Conservation (phyloP, 2,888 invertebrate species). For the Timandra comae region DNA sequence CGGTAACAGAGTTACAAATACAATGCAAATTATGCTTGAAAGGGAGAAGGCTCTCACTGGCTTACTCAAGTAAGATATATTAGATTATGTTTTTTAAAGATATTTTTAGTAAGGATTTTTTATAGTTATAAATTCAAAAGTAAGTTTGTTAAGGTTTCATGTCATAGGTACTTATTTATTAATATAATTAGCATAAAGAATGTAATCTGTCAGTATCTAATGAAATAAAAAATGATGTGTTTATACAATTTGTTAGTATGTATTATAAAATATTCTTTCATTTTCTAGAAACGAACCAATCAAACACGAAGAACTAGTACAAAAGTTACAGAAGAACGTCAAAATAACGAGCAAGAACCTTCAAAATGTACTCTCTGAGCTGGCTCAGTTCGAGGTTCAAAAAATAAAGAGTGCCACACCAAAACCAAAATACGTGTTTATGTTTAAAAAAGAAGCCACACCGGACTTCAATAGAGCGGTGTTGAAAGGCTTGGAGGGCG, state of each 20-base stretch:
- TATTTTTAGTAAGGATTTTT: too few relatives aligned
- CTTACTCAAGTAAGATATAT: conserved; percentile 86
- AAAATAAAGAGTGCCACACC: conserved; percentile 69
- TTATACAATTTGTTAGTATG: too few relatives aligned
- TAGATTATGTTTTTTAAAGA: too few relatives aligned
- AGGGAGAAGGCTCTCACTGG: conserved; percentile 82
- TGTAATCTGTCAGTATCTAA: too few relatives aligned
- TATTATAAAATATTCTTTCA: too few relatives aligned
- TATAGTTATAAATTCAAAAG: too few relatives aligned
- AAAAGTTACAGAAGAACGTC: conserved; percentile 83
- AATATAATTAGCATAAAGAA: too few relatives aligned
- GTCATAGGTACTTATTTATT: too few relatives aligned
- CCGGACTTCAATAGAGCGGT: conserved; percentile 84
- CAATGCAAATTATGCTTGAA: conserved; percentile 77
- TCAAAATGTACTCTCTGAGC: conserved; percentile 80
- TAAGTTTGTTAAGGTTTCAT: too few relatives aligned
- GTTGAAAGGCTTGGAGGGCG: conserved; percentile 78
- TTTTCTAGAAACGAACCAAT: conserved; percentile 81
- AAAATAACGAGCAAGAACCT: conserved; percentile 81
- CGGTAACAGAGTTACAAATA: conserved; percentile 81
- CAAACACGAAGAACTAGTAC: conserved; percentile 82
- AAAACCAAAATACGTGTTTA: conserved; percentile 73
- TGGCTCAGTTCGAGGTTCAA: conserved; percentile 82
- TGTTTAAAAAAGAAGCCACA: conserved; percentile 85
- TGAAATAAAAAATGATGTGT: too few relatives aligned